Conservation (phyloP, 2,113 vertebrate species). For the Tachysurus vachellii region DNA sequence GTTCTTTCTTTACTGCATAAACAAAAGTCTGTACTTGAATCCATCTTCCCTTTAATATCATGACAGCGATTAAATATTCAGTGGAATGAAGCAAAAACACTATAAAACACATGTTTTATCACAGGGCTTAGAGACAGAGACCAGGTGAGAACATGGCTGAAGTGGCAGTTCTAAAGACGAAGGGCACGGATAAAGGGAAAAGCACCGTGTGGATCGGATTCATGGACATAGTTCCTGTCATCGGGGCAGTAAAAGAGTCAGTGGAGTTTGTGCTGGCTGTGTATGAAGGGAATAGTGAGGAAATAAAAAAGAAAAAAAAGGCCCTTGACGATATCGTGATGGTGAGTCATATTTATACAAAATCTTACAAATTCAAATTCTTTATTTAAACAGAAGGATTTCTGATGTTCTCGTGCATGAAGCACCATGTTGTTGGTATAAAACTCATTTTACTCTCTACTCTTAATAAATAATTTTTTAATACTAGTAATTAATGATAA, state of each 20-base stretch:
- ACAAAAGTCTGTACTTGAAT: too few species aligned
- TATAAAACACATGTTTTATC: too few species aligned
- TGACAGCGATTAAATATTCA: too few species aligned
- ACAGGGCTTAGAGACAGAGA: background rate
- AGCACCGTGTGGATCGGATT: conserved; percentile 13
- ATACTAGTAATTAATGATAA: background rate
- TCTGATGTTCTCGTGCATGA: background rate
- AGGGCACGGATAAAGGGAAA: background rate
- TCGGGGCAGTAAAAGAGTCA: conserved; percentile 11
- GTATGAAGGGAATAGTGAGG: background rate
- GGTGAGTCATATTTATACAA: background rate
- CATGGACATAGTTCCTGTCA: conserved; percentile 15
- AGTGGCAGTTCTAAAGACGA: too few species aligned
- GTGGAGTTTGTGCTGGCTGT: conserved; percentile 18
- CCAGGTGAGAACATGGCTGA: background rate
- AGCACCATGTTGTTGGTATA: background rate
- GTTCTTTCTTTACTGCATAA: too few species aligned
- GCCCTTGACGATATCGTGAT: background rate
- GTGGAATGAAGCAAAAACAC: background rate
- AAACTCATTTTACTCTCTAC: background rate
- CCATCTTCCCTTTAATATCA: too few species aligned
- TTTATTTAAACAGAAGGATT: background rate
- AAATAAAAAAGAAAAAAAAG: background rate
- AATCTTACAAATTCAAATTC: background rate
- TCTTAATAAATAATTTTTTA: background rate